These are phyloP conservation scores for Drosophila sp. DNA, from an alignment of 1,140 invertebrate species.

Conservation along the genomic window DNA sequence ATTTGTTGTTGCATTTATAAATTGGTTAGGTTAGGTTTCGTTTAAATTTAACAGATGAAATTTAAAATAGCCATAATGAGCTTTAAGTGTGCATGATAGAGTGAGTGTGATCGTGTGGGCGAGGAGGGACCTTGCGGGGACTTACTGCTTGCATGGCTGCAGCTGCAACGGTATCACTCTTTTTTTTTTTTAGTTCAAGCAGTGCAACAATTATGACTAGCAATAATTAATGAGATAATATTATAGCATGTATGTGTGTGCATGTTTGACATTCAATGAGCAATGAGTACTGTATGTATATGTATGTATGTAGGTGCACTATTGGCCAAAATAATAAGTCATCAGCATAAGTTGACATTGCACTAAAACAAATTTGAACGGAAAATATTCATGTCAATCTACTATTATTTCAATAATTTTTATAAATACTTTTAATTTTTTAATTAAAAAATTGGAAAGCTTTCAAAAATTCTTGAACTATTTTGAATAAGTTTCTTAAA, in stretches of 20 bases:
- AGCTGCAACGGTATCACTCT: not conserved
- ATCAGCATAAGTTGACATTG: not conserved
- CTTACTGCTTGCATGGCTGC: conserved; percentile 9
- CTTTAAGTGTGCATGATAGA: not conserved
- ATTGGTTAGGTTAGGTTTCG: conserved; percentile 44
- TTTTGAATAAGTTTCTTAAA: no score
- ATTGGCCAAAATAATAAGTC: not conserved
- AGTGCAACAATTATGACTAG: not conserved
- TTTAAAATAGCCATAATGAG: conserved; percentile 17
- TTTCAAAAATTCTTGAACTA: no score
- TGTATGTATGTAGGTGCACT: conserved; percentile 25
- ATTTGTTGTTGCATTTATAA: conserved; percentile 52
- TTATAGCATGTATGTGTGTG: conserved; percentile 5
- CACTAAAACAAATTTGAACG: not conserved
- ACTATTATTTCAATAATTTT: not conserved
- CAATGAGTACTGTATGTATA: conserved; percentile 16
- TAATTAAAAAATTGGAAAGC: not conserved
- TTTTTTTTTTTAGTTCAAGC: not conserved
- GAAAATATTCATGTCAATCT: no score
- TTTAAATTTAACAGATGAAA: conserved; percentile 47
- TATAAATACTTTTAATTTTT: no score
- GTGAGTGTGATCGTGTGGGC: conserved; percentile 6
- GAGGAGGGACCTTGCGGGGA: not conserved
- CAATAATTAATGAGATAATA: not conserved
- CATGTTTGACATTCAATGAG: conserved; percentile 10